phyloP scores from a whole-genome alignment of 2,113 vertebrate species.

The Indicator indicator region DNA sequence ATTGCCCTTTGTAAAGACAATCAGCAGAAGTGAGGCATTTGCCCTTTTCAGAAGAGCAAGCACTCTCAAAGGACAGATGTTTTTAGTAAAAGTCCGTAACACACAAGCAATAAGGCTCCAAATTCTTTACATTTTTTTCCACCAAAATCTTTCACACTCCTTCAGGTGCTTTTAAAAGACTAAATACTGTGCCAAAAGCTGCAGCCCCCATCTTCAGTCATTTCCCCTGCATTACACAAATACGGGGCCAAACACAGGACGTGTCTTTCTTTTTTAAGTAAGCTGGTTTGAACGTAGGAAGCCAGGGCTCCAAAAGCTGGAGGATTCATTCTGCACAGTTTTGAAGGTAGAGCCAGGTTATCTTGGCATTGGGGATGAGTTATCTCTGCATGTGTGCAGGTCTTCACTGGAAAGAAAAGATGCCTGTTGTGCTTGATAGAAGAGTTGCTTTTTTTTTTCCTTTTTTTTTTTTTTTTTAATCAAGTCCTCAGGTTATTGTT shows the following conservation, averaged over 20 bases:
- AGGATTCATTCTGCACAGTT: background rate
- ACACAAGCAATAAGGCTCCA: background rate
- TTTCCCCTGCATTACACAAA: background rate
- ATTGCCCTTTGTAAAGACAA: conserved; percentile 44
- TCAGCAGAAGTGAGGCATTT: conserved; percentile 42
- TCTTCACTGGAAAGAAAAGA: background rate
- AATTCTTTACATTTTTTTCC: background rate
- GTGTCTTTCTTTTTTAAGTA: background rate
- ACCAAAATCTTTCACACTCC: background rate
- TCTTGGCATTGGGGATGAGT: background rate
- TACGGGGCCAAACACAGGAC: background rate
- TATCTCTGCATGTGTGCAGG: background rate
- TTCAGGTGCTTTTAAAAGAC: background rate
- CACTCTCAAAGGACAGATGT: conserved; percentile 15
- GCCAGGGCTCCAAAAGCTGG: background rate
- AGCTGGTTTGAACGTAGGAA: background rate
- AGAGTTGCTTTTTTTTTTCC: background rate
- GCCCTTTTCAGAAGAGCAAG: conserved; percentile 42
- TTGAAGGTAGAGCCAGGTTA: background rate
- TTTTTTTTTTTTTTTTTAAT: background rate
- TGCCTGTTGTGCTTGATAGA: background rate
- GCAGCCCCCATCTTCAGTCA: background rate
- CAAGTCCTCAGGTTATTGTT: conserved; percentile 12
- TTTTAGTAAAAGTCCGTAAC: conserved; percentile 19
- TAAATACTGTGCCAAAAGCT: background rate